These are phyloP conservation scores for Meloe dianella DNA, from an alignment of 2,888 invertebrate species.

Conservation along the genomic window DNA sequence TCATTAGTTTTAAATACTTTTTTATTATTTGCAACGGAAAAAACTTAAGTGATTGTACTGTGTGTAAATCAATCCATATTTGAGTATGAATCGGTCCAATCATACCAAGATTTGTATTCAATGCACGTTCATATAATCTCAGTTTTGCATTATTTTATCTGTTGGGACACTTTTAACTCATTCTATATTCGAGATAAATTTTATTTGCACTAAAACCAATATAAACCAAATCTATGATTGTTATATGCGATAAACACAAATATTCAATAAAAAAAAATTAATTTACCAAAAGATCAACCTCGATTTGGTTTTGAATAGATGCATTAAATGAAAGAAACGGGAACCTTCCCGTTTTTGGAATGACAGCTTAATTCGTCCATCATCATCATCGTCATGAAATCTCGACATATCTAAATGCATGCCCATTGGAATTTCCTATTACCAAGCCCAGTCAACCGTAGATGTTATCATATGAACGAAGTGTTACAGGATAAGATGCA, in stretches of 20 bases:
- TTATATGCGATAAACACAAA: conserved; percentile 14
- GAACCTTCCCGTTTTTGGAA: conserved; percentile 12
- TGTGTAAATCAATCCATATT: conserved; percentile 7
- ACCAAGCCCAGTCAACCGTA: conserved; percentile 31
- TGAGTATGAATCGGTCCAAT: conserved; percentile 40
- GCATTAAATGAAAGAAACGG: not conserved
- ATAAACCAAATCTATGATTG: conserved; percentile 17
- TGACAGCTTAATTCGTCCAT: conserved; percentile 40
- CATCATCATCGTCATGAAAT: conserved; percentile 27
- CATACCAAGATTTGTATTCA: conserved; percentile 57
- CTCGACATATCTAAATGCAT: conserved; percentile 39
- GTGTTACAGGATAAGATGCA: conserved; percentile 37
- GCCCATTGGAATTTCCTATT: conserved; percentile 40
- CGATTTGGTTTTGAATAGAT: not conserved
- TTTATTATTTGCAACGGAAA: not conserved
- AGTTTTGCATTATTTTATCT: conserved; percentile 60
- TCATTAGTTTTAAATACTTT: conserved; percentile 4
- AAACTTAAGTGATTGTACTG: not conserved
- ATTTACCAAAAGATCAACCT: not conserved
- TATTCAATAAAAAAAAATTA: not conserved
- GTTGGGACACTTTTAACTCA: conserved; percentile 52
- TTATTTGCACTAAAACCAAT: conserved; percentile 22
- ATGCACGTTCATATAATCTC: conserved; percentile 60
- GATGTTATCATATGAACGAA: conserved; percentile 38
- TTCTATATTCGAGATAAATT: conserved; percentile 18